Base-by-base conservation (phyloP, 2,888 invertebrate genomes). In the Nebria salina region DNA sequence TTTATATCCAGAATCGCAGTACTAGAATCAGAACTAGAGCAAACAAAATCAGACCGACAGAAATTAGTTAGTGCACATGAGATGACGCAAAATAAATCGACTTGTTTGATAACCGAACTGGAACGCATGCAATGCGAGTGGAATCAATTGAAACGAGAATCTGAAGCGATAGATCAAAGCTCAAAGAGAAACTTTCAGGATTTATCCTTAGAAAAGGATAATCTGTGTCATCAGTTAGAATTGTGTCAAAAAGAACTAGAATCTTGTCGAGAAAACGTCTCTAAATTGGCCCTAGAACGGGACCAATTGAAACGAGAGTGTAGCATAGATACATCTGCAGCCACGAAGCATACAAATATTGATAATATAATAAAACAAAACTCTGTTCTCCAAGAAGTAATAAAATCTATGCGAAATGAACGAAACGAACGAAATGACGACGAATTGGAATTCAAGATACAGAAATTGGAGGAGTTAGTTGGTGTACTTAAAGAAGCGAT, bases 381-480 rank as follows among this genome's bases (percentile, higher is more conserved):
- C 70, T 66, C 26, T 15, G 81, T 85, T 0, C 66, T 85, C 20
- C 84, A 84, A 76, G 83, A 85, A 65, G 82, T 85, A 13, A 83
- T 85, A n/a, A 84, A 84, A 81, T 74, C 81, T 13, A 83, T 85
- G 83, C 82, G 84, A 7, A 83, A 72, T 26, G 85, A 85, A 65
- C 74, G 83, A 13, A 34, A 15, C 41, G 81, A 85, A 65, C 74
- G 83, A 13, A 34, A 15, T 65, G 81, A 73, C 15, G 25, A 6
- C 0, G 81, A 81, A 76, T 76, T 83, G 6, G 84, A 84, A 79
- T 77, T 64, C 25, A 82, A 84, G 25, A 76, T 85, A 2, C 82
- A 82, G 25, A 84, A 80, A 76, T 76, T 85, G 25, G 85, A 85
- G 76, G 72, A 66, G 9, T 54, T 83, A 13, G 81, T 85, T 54